Evolutionary conservation across 2,113 vertebrate species (phyloP), one percentile per base, ranked within the genome.

Genomic region (Columba janthina): DNA sequence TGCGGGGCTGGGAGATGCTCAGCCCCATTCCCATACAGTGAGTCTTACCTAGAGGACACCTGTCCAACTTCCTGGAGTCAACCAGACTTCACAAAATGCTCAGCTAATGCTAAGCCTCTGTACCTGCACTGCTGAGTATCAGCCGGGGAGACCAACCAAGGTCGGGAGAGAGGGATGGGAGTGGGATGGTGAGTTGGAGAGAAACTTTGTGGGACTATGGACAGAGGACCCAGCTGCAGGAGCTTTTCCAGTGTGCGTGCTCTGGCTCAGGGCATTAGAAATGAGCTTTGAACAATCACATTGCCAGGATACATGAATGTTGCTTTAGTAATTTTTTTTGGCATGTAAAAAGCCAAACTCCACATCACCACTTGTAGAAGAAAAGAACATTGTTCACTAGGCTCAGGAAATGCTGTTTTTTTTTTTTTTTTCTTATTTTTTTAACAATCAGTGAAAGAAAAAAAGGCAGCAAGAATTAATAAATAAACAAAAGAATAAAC

Each of bases 131-230:
- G 3, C n/a, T 38, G 31, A 67, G 17, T 14, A 12, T 34, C 11
- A 78, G 24, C 7, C 25, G 48, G 34, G 40, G 11, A 60, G 24
- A 71, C 6, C 5, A 64, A 9, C 11, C 16, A 42, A 51, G 12
- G 22, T 36, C 4, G 1, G 75, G 6, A 76, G n/a, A 38, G 46
- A 21, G 5, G 67, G 15, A 22, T 0, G 1, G 32, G 6, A 88
- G 25, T 0, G 0, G 13, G 12, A 46, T 1, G 3, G 51, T 19
- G 0, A 10, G 10, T 46, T 1, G 3, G 51, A 16, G 7, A 53
- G 29, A 56, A 62, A 36, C 44, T 0, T 1, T 65, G n/a, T 32
- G 36, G 32, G 50, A 44, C 65, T 81, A 40, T 32, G 69, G 36
- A 72, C 24, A 36, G 34, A 74, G 8, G 18, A 11, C 17, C 15